Evolutionary conservation across 2,797 vertebrate species (phyloP).

Genomic region (Chaetophractus vellerosus): DNA sequence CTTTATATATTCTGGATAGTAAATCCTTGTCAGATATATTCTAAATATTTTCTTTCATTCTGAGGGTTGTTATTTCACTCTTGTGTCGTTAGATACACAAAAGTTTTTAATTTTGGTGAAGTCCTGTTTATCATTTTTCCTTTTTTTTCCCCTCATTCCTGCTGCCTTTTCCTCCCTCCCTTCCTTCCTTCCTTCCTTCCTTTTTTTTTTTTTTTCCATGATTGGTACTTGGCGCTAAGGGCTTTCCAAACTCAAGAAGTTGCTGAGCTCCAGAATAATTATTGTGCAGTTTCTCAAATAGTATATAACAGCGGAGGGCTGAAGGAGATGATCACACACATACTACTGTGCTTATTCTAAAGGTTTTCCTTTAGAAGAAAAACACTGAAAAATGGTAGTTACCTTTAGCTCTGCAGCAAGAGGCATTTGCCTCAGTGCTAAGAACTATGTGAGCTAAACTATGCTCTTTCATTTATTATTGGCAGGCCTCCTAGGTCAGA

Average conservation of each 20-base stretch:
- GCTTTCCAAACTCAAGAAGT: conserved; percentile 16
- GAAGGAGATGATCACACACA: not conserved
- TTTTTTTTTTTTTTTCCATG: not conserved
- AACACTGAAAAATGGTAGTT: not conserved
- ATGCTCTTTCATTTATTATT: not conserved
- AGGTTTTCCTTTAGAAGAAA: conserved; percentile 39
- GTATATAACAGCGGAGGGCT: not conserved
- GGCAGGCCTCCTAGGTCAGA: not conserved
- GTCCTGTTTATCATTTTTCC: not conserved
- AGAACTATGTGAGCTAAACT: not conserved
- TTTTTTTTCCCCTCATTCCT: not conserved
- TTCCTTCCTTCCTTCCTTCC: not conserved
- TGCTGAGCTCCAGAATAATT: conserved; percentile 48
- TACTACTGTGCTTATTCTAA: not conserved
- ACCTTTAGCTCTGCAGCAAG: conserved; percentile 25
- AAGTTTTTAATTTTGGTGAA: too few species aligned
- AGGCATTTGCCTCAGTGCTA: not conserved
- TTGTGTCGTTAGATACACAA: too few species aligned
- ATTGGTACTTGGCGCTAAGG: not conserved
- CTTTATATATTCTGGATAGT: too few species aligned
- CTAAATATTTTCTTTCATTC: too few species aligned
- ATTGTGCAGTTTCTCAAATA: conserved; percentile 14
- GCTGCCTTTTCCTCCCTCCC: not conserved
- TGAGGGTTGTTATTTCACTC: too few species aligned
- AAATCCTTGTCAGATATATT: not conserved